Evolutionary conservation across 2,113 vertebrate genomes (phyloP).

Genomic region (Upupa epops): DNA sequence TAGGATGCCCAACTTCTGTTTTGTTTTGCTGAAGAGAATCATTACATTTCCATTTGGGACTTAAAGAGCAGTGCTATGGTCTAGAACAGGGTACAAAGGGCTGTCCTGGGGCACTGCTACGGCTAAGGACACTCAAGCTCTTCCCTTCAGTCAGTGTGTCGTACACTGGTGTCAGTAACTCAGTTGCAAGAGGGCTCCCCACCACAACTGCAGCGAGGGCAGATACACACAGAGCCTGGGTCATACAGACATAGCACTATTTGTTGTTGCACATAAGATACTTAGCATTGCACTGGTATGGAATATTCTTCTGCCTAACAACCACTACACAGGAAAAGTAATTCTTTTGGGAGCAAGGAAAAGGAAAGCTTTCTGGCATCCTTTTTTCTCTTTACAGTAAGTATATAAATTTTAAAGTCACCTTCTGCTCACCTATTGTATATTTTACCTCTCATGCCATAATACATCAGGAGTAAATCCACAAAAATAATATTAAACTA

Average conservation of each 20-base stretch:
- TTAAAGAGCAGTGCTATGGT: background rate
- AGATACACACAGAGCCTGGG: fast-evolving
- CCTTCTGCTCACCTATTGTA: background rate
- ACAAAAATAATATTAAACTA: background rate
- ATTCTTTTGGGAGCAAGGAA: background rate
- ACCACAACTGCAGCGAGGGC: fast-evolving
- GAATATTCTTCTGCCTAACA: background rate
- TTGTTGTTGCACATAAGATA: background rate
- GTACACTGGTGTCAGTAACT: fast-evolving
- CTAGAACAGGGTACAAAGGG: background rate
- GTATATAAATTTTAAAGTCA: background rate
- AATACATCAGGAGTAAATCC: background rate
- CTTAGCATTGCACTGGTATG: fast-evolving
- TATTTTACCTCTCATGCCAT: background rate
- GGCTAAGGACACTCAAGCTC: background rate
- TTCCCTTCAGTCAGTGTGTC: fast-evolving
- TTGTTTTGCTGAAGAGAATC: background rate
- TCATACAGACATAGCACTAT: too few species aligned
- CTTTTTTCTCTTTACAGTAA: background rate
- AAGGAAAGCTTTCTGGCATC: background rate
- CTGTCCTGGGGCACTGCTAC: fast-evolving
- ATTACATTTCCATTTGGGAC: background rate
- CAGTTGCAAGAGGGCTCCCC: fast-evolving
- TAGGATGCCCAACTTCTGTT: background rate
- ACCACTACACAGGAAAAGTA: background rate